These are phyloP conservation scores for Arrhopalites spinosus DNA, from an alignment of 2,888 invertebrate species.

Conservation along the genomic window DNA sequence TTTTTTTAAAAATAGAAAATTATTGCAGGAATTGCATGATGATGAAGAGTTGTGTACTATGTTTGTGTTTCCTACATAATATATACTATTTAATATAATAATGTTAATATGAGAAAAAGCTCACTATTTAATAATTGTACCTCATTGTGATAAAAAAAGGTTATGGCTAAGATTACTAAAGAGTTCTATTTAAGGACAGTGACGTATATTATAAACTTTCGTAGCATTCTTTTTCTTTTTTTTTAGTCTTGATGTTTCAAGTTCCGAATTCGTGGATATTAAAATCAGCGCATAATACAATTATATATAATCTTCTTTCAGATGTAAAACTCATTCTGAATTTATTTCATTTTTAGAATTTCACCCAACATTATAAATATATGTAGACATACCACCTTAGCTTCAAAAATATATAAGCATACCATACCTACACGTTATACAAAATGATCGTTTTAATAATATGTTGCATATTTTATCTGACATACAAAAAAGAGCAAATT, in stretches of 20 bases:
- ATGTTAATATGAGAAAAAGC: conserved; percentile 25
- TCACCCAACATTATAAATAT: neutral
- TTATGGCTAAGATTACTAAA: conserved; percentile 6
- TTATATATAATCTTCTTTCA: neutral
- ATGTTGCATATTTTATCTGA: too few species aligned
- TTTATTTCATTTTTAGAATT: neutral
- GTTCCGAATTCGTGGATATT: conserved; percentile 28
- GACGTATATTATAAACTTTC: neutral
- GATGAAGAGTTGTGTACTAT: neutral
- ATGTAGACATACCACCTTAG: neutral
- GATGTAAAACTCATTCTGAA: too few species aligned
- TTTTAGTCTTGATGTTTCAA: conserved; percentile 15
- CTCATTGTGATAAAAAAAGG: conserved; percentile 34
- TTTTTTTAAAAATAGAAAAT: too few species aligned
- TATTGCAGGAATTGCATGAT: too few species aligned
- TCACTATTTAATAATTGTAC: conserved; percentile 31
- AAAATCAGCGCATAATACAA: neutral
- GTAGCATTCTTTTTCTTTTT: conserved; percentile 4
- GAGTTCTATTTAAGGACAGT: conserved; percentile 14
- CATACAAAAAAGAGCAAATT: too few species aligned
- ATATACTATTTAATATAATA: neutral
- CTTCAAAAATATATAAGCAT: neutral
- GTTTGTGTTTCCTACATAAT: conserved; percentile 12
- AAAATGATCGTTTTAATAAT: neutral
- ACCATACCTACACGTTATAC: neutral